Evolutionary conservation across 2,797 vertebrate species (phyloP), one percentile per base, ranked within the genome.

Genomic region (Vipera latastei): DNA sequence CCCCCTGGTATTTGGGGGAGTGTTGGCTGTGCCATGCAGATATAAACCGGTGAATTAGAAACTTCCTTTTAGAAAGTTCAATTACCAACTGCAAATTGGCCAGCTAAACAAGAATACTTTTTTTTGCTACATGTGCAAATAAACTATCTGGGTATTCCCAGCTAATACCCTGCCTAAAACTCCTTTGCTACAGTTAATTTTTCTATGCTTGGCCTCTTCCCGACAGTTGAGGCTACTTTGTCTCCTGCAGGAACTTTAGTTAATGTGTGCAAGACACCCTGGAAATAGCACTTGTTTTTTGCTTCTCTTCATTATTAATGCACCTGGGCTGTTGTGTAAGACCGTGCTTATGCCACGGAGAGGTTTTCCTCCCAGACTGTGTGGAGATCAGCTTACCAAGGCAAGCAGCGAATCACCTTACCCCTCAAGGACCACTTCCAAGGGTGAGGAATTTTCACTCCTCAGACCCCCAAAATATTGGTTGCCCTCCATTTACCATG

Each of bases 311-410:
- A 96, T 96, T 96, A 95, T 94, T 95, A 90, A 96, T 95, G 95
- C 93, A 61, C 92, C 51, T 22, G 93, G 92, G 87, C 95, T 92
- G 63, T 65, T 89, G 91, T 56, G 91, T 1, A 48, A 95, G 91
- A 92, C 90, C 14, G 11, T 6, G 28, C 25, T 56, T 60, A 89
- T 0, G 69, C 2, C 26, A 14, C 20, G 89, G 91, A 87, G 28
- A 69, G 51, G 22, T 90, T 95, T 96, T 96, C 95, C 96, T 94
- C 91, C 92, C 95, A 5, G 78, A 93, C 94, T 93, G 94, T 91
- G 93, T 7, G 20, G 95, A 55, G 96, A 96, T 97, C 94, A 13
- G 93, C 96, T 97, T 96, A 96, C 96, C 89, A 92, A 93, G 56
- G 57, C 89, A 96, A 95, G 86, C 91, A 26, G 6, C 51, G 89